Conservation (phyloP, 2,888 invertebrate genomes). For the Metopia argyrocephala region DNA sequence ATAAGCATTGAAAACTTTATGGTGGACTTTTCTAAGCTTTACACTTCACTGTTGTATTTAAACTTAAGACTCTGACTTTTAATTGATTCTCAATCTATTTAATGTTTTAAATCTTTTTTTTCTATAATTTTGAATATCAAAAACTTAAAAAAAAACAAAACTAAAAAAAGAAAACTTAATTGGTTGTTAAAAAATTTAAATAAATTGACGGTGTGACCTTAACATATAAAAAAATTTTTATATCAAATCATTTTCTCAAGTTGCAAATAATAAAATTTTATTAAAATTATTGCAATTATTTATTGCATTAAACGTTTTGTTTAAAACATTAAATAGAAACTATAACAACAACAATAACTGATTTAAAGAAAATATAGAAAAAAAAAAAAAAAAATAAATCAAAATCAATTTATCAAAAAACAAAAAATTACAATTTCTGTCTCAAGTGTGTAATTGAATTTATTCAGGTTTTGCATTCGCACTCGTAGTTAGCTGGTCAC, state of each 20-base stretch:
- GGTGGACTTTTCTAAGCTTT: no score
- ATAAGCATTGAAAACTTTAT: no score
- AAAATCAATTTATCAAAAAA: not conserved
- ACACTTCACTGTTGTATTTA: no score
- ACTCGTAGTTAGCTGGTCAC: not conserved
- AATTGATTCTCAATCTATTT: not conserved
- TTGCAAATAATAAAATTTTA: not conserved
- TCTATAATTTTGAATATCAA: not conserved
- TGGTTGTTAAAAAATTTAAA: constrained; percentile 43
- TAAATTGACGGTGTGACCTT: constrained; percentile 55
- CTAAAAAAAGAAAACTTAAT: no score
- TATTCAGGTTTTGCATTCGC: not conserved
- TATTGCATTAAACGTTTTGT: not conserved
- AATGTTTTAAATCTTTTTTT: not conserved
- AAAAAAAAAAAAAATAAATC: not conserved
- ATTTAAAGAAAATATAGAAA: not conserved
- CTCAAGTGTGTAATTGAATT: not conserved
- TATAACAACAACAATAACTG: not conserved
- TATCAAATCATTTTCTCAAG: not conserved
- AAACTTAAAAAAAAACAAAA: no score
- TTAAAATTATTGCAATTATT: not conserved
- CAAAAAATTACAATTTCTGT: not conserved
- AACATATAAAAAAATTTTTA: constrained; percentile 53
- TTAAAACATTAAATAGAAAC: no score
- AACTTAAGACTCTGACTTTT: no score